Percentiles rank a stretch among this genome's conserved stretches.
phyloP scores from a whole-genome alignment of 2,797 vertebrate species.

The Ctenochaetus hawaiiensis region DNA sequence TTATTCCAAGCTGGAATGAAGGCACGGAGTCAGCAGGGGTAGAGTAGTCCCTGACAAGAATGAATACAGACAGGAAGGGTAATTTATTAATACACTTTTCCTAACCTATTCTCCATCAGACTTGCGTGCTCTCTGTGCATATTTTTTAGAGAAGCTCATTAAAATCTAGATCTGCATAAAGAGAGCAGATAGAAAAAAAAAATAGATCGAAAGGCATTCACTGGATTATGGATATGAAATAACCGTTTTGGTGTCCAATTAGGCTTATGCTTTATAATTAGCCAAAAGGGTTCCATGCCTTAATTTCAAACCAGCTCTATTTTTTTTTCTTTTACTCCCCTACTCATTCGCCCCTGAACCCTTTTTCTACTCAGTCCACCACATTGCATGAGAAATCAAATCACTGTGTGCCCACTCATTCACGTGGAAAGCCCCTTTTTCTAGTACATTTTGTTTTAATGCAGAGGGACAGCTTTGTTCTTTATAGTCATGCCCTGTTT shows the following conservation, averaged over 20 bases:
- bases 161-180: slow-evolving; percentile 82
- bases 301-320: slow-evolving; percentile 52
- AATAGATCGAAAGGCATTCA: slow-evolving; percentile 69
- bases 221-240: slow-evolving; percentile 78
- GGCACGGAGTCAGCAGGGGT: slow-evolving; percentile 42
- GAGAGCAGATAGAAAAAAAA: slow-evolving; percentile 75
- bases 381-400: slow-evolving; percentile 76
- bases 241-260: slow-evolving; percentile 83
- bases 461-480: slow-evolving; percentile 79
- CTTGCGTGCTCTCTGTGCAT: slow-evolving; percentile 61
- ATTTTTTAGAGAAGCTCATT: slow-evolving; percentile 79
- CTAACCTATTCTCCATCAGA: slow-evolving; percentile 67
- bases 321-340: slow-evolving; percentile 14
- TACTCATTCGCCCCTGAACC: slow-evolving; percentile 17
- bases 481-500: slow-evolving; percentile 66
- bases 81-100: slow-evolving; percentile 80
- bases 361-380: slow-evolving; percentile 42
- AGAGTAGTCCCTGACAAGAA: slow-evolving; percentile 67
- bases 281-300: slow-evolving; percentile 65
- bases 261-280: slow-evolving; percentile 82
- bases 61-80: slow-evolving; percentile 68
- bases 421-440: slow-evolving; percentile 75
- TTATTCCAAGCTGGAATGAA: slow-evolving; percentile 50
- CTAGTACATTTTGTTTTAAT: slow-evolving; percentile 76
- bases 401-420: slow-evolving; percentile 71